phyloP scores from a whole-genome alignment of 1,140 invertebrate species.

The Papilio machaon region DNA sequence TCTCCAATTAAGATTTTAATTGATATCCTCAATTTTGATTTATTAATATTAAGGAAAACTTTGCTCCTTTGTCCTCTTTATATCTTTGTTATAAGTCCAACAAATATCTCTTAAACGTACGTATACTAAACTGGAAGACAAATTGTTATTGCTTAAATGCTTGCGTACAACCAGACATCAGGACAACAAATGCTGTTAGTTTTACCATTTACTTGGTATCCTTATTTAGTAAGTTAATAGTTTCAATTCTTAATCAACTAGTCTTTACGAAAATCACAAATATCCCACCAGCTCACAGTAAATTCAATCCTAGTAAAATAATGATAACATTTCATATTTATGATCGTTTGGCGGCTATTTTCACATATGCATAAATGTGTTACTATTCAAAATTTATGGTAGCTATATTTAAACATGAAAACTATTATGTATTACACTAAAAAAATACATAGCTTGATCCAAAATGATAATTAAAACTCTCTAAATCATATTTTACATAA shows the following conservation, averaged over 20 bases:
- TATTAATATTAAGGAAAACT: no score
- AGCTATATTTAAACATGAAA: background rate
- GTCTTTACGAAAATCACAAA: background rate
- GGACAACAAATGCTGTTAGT: conserved; percentile 40
- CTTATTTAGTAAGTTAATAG: background rate
- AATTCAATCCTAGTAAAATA: background rate
- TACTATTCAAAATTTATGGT: background rate
- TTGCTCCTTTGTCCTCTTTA: background rate
- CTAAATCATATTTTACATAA: background rate
- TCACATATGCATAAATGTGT: background rate
- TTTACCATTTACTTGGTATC: conserved; percentile 35
- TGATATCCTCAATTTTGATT: no score
- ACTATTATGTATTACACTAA: background rate
- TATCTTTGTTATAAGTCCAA: background rate
- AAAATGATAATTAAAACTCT: background rate
- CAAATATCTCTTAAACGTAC: background rate
- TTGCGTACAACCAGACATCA: conserved; percentile 39
- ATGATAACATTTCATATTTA: background rate
- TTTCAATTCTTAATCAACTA: background rate
- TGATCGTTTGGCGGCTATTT: background rate
- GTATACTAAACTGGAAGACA: background rate
- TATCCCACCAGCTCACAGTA: background rate
- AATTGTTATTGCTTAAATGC: background rate
- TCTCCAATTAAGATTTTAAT: no score
- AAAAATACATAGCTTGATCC: background rate